Evolutionary conservation across 2,888 invertebrate species (phyloP).

Genomic region (Diarsia brunnea): DNA sequence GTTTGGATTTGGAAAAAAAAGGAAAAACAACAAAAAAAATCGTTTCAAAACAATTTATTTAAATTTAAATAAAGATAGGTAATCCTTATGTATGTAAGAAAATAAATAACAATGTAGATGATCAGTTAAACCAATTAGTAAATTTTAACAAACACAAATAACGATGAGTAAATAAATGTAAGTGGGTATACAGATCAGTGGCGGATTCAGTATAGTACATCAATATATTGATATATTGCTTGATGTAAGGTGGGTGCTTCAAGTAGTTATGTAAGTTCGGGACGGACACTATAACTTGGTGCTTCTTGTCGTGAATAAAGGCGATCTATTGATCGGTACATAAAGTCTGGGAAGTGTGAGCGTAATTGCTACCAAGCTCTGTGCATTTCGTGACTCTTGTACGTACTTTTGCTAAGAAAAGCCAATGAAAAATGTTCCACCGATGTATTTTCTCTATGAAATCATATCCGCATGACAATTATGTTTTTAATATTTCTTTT

Average conservation of each 20-base stretch:
- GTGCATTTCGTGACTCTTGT: conserved; percentile 86
- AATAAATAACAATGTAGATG: conserved; percentile 65
- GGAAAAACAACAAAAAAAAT: conserved; percentile 68
- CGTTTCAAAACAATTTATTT: conserved; percentile 72
- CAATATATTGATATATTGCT: conserved; percentile 68
- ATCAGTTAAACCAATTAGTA: conserved; percentile 62
- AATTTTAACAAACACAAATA: conserved; percentile 63
- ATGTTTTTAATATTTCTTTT: conserved; percentile 33
- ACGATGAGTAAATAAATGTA: conserved; percentile 67
- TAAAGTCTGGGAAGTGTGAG: conserved; percentile 89
- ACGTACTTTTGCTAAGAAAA: conserved; percentile 85
- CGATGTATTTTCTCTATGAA: conserved; percentile 55
- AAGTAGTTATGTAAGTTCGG: conserved; percentile 78
- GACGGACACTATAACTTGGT: conserved; percentile 79
- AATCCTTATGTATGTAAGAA: conserved; percentile 64
- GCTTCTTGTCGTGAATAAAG: conserved; percentile 85
- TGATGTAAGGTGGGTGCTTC: conserved; percentile 88
- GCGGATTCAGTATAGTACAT: conserved; percentile 65
- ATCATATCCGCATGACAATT: conserved; percentile 56
- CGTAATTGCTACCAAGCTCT: conserved; percentile 89
- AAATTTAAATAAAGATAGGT: conserved; percentile 65
- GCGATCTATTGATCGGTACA: conserved; percentile 83
- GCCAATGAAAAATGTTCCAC: conserved; percentile 82
- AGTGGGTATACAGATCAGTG: conserved; percentile 64
- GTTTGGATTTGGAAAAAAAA: conserved; percentile 65